Evolutionary conservation across 2,797 vertebrate genomes (phyloP), one percentile per base, ranked within the genome.

Genomic region (Myotis myotis): DNA sequence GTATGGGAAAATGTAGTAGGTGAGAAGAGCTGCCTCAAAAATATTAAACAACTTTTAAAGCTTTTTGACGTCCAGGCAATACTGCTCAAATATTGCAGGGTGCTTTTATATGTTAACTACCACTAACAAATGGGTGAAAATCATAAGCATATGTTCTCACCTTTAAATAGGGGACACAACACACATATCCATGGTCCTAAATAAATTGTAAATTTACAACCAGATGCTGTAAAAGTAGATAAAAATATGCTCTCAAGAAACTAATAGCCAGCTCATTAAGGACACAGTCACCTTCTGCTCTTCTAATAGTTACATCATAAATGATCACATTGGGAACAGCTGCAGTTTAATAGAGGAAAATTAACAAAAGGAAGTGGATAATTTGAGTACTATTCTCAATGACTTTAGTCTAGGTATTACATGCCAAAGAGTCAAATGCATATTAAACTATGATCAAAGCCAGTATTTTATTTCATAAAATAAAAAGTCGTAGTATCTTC

Each of bases 191-290:
- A 94, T 92, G 41, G 36, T 36, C 57, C 22, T 94, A 95, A 97
- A 91, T 97, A 96, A 97, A 76, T 95, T 96, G 79, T n/a, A 93
- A 78, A 92, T 95, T 91, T 96, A 95, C 93, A 96, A 84, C 85
- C 93, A 97, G 93, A 89, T 97, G 84, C 64, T 97, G 41, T 72
- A 82, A 60, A 19, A 49, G 25, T 91, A 96, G 72, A 95, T 95
- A 85, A 80, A 96, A 97, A 96, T 64, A 80, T 55, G 4, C 23
- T 91, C 53, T 97, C 66, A 78, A 87, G 97, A 94, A 95, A 80
- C 15, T 96, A 95, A 95, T 30, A 96, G 49, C 47, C 80, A 93
- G 41, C 49, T 94, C 87, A 92, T 93, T 96, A 96, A 95, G 84
- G 57, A 89, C 90, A 91, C n/a, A 68, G 92, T 96, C 92, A 94